These are phyloP conservation scores for Ganaspis brasiliensis DNA, from an alignment of 2,888 invertebrate species.

Conservation along the genomic window DNA sequence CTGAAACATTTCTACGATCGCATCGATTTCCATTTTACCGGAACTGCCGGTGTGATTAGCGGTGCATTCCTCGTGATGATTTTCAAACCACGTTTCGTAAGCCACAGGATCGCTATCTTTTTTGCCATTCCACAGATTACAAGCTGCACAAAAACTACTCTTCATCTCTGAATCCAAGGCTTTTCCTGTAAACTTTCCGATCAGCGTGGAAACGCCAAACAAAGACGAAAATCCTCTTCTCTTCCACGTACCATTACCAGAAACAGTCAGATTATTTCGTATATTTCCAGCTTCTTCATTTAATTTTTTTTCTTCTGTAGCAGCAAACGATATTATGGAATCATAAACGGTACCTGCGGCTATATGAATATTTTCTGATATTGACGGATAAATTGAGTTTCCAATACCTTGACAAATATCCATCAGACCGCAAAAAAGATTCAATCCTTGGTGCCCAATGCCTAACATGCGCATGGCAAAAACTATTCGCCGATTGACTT, in stretches of 20 bases:
- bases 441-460: constrained; percentile 8
- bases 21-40: constrained; percentile 54
- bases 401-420: constrained; percentile 16
- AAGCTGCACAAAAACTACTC: constrained; percentile 48
- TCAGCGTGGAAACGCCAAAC: constrained; percentile 56
- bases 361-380: neutral
- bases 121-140: constrained; percentile 12
- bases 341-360: too few relatives aligned
- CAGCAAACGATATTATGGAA: too few relatives aligned
- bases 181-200: constrained; percentile 53
- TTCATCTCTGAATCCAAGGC: constrained; percentile 46
- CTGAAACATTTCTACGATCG: constrained; percentile 52
- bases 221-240: too few relatives aligned
- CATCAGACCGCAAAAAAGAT: constrained; percentile 22
- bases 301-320: too few relatives aligned
- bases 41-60: constrained; percentile 12
- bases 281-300: too few relatives aligned
- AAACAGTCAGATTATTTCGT: too few relatives aligned
- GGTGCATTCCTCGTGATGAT: constrained; percentile 21
- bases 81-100: neutral
- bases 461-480: constrained; percentile 5
- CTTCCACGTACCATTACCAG: too few relatives aligned
- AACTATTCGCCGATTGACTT: constrained; percentile 20
- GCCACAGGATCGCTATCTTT: neutral
- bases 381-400: constrained; percentile 5